These are phyloP conservation scores for Caenorhabditis sp. DNA, from an alignment of 2,888 invertebrate genomes.

Conservation along the genomic window DNA sequence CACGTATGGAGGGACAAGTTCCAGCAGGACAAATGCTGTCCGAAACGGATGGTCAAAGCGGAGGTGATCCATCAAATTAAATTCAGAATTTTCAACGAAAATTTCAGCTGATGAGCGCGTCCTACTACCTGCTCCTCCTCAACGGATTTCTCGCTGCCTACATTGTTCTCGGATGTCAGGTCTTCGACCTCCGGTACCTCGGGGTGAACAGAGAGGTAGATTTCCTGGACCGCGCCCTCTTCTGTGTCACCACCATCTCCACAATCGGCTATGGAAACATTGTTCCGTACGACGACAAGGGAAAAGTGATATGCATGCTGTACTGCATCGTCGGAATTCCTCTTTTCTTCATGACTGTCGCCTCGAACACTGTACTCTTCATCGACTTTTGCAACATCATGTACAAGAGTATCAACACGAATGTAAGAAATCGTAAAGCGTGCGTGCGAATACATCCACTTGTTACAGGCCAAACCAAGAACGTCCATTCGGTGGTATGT, in stretches of 20 bases:
- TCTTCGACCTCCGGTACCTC: slow-evolving; percentile 57
- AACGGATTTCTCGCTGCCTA: slow-evolving; percentile 56
- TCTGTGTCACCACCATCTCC: slow-evolving; percentile 69
- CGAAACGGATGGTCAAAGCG: slow-evolving; percentile 44
- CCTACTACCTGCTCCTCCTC: slow-evolving; percentile 57
- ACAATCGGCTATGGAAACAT: slow-evolving; percentile 74
- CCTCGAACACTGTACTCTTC: slow-evolving; percentile 67
- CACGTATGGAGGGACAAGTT: slow-evolving; percentile 65
- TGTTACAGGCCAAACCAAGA: slow-evolving; percentile 38
- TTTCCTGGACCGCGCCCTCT: slow-evolving; percentile 43
- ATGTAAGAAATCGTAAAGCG: background rate
- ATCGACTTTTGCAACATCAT: slow-evolving; percentile 68
- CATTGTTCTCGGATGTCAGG: slow-evolving; percentile 60
- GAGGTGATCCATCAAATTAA: slow-evolving; percentile 46
- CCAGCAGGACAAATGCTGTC: slow-evolving; percentile 64
- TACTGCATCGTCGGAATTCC: slow-evolving; percentile 72
- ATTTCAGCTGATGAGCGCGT: slow-evolving; percentile 46
- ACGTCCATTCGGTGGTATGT: slow-evolving; percentile 59
- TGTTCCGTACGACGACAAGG: slow-evolving; percentile 49
- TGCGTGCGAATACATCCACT: background rate
- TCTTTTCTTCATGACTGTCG: slow-evolving; percentile 67
- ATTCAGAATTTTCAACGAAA: background rate
- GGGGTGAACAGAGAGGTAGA: slow-evolving; percentile 23
- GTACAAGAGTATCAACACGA: slow-evolving; percentile 21
- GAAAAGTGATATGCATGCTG: slow-evolving; percentile 59